These are phyloP conservation scores for Brachionus paranguensis DNA, from an alignment of 1,140 invertebrate species.

Conservation along the genomic window DNA sequence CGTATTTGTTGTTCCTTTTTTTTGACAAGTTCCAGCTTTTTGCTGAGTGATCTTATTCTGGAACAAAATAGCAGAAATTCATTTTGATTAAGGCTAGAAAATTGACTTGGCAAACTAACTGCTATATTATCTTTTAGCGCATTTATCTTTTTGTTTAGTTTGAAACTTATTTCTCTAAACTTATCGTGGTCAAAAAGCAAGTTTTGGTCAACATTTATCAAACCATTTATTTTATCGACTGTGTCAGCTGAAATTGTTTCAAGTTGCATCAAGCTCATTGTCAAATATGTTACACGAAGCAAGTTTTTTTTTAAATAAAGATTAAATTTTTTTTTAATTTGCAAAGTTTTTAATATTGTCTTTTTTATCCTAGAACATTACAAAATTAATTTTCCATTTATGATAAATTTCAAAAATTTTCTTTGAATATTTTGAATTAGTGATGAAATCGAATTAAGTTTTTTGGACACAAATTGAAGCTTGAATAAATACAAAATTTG, in stretches of 20 bases:
- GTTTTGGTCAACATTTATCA: background rate
- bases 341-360: too few species aligned
- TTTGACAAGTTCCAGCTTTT: background rate
- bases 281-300: background rate
- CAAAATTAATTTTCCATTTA: too few species aligned
- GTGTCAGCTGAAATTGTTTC: background rate
- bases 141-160: constrained; percentile 6
- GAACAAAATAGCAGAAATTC: background rate
- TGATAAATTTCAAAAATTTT: too few species aligned
- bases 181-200: background rate
- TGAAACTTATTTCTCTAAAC: background rate
- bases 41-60: background rate
- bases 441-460: too few species aligned
- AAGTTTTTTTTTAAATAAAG: background rate
- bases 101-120: background rate
- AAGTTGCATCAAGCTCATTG: background rate
- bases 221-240: background rate
- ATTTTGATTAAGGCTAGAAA: background rate
- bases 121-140: background rate
- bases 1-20: background rate
- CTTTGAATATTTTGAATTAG: too few species aligned
- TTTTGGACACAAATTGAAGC: too few species aligned
- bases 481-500: too few species aligned
- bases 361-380: too few species aligned
- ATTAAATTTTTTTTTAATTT: background rate